phyloP scores from a whole-genome alignment of 2,888 invertebrate species.

The Meliscaeva auricollis region DNA sequence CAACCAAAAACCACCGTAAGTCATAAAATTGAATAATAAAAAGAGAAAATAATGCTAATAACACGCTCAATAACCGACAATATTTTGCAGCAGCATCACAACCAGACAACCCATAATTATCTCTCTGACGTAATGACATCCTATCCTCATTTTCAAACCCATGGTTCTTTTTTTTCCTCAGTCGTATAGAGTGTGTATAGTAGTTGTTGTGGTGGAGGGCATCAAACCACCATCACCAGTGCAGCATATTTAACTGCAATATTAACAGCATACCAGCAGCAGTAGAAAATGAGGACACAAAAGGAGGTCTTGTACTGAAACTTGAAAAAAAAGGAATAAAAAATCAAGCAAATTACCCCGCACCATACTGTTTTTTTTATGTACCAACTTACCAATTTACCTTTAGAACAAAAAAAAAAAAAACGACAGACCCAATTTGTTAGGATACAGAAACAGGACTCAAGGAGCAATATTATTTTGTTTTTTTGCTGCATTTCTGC shows the following conservation, averaged over 20 bases:
- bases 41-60: slow-evolving; percentile 44
- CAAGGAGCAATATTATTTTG: neutral
- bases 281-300: slow-evolving; percentile 58
- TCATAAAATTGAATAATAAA: slow-evolving; percentile 33
- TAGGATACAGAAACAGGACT: slow-evolving; percentile 46
- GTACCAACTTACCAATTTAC: neutral
- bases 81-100: slow-evolving; percentile 36
- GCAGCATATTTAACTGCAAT: slow-evolving; percentile 15
- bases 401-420: no score
- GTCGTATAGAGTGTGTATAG: neutral
- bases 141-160: slow-evolving; percentile 55
- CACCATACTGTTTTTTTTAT: slow-evolving; percentile 31
- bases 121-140: slow-evolving; percentile 67
- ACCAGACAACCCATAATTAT: slow-evolving; percentile 69
- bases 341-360: slow-evolving; percentile 59
- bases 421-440: slow-evolving; percentile 65
- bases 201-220: slow-evolving; percentile 5
- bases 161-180: neutral
- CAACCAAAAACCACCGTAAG: slow-evolving; percentile 13
- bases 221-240: slow-evolving; percentile 25
- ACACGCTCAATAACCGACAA: slow-evolving; percentile 63
- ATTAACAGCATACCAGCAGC: neutral
- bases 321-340: slow-evolving; percentile 5
- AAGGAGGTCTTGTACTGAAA: slow-evolving; percentile 37
- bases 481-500: slow-evolving; percentile 6